phyloP scores from a whole-genome alignment of 2,113 vertebrate species.

The Neodon shergylaensis region DNA sequence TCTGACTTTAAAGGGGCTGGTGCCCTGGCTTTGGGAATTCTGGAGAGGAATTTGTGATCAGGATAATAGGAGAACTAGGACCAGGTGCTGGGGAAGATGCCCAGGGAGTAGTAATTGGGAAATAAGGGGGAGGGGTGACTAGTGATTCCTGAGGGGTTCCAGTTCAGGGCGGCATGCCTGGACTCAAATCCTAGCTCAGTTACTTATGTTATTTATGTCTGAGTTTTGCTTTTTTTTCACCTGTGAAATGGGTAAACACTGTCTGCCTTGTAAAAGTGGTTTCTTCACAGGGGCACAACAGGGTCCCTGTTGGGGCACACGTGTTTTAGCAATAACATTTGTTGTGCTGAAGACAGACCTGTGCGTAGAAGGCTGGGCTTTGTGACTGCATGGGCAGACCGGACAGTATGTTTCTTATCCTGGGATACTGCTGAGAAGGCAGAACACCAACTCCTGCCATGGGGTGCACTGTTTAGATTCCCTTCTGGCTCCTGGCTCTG shows the following conservation, averaged over 20 bases:
- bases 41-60: neutral
- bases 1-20: neutral
- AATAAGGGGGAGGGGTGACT: neutral
- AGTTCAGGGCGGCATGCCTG: neutral
- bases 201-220: neutral
- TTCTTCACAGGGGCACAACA: neutral
- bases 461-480: too few relatives aligned
- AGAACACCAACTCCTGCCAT: neutral
- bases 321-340: too few relatives aligned
- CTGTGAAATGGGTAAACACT: neutral
- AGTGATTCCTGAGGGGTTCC: neutral
- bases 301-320: neutral
- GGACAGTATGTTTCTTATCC: neutral
- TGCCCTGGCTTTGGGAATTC: neutral
- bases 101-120: neutral
- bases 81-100: neutral
- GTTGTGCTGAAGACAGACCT: neutral
- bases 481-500: neutral
- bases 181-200: neutral
- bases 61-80: neutral
- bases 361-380: neutral
- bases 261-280: neutral
- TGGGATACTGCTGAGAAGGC: neutral
- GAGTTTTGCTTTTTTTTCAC: neutral
- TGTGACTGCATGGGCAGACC: neutral